Base-by-base conservation (phyloP, 2,113 vertebrate genomes). In the Gyps fulvus region DNA sequence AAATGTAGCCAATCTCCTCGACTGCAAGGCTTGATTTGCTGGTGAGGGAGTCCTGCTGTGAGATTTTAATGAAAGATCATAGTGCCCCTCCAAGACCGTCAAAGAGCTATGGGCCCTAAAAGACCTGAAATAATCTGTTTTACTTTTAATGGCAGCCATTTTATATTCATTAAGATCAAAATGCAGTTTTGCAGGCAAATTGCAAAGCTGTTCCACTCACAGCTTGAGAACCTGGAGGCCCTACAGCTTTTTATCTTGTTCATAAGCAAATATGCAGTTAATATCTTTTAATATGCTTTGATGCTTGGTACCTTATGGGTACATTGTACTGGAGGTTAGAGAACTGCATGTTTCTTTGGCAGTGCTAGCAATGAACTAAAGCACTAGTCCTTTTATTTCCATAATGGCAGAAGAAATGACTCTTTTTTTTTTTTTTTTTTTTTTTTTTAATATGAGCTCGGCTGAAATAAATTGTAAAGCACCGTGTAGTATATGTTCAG, bases 161-260 rank as follows among this genome's bases (percentile, higher is more conserved):
- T 99, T 99, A 99, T 99, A 99, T 99, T 99, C 99, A 99, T 99
- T 99, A 99, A 99, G 99, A 99, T 99, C 99, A 99, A 99, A 99
- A 99, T 99, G 99, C 98, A 99, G 99, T 99, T 99, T 99, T 98
- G 98, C 98, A 98, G 98, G 99, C 99, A 99, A 99, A 99, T 99
- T 99, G 99, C 98, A 99, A 99, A 99, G 99, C 99, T 99, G 99
- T 99, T 99, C 98, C 98, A 98, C 98, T 99, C 99, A 99, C 99
- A 99, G 99, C 99, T 99, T 99, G 99, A 99, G 98, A 98, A 99
- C 98, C 98, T 98, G 98, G 98, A 98, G 99, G 98, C 98, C 99
- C 98, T 97, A 98, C 98, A 98, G 99, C 98, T 99, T 99, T 99
- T 99, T 98, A 98, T 99, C 99, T 99, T 99, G 98, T 98, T 98